Evolutionary conservation across 2,113 vertebrate species (phyloP), one percentile per base, ranked within the genome.

Genomic region (Fulica atra): DNA sequence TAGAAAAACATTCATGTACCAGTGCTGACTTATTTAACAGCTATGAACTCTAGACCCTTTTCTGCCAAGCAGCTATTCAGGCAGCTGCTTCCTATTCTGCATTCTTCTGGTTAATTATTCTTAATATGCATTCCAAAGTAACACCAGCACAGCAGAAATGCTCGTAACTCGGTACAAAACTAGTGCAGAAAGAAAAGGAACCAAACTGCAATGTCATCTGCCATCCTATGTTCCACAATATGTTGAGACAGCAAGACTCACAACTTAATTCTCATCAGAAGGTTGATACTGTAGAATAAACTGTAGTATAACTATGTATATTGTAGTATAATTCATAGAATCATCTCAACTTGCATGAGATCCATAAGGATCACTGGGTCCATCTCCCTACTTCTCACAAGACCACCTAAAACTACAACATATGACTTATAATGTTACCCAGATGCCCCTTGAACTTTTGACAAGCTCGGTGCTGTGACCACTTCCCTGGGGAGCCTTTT

Each of bases 321-420:
- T 1, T 23, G 16, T 20, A 74, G 19, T 23, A 15, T 26, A 65
- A 42, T 26, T 74, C 19, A 53, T 3, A 70, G 17, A 38, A 51
- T 44, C 23, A 70, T 10, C 8, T 63, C 35, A 35, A 56, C 20
- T 44, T 50, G 7, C 26, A 92, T 82, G 9, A 6, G 19, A 31
- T 16, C 16, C 10, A 20, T 14, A 77, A 11, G 8, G 8, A 68
- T 15, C 20, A 53, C 0, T 0, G 2, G 59, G 21, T 36, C 7
- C 31, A 63, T 29, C 15, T 40, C 13, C 33, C 36, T n/a, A 10
- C 33, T 73, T 6, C 23, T 79, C 1, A 1, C n/a, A 35, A n/a
- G 31, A n/a, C 31, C 56, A 65, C 38, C 19, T 65, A 53, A 69
- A 82, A 54, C 21, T 54, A 59, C 88, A 73, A 8, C 0, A 5